Percentiles rank a stretch among this genome's conserved stretches.
phyloP scores from a whole-genome alignment of 2,797 vertebrate species.

The Parotocinclus haroldoi region DNA sequence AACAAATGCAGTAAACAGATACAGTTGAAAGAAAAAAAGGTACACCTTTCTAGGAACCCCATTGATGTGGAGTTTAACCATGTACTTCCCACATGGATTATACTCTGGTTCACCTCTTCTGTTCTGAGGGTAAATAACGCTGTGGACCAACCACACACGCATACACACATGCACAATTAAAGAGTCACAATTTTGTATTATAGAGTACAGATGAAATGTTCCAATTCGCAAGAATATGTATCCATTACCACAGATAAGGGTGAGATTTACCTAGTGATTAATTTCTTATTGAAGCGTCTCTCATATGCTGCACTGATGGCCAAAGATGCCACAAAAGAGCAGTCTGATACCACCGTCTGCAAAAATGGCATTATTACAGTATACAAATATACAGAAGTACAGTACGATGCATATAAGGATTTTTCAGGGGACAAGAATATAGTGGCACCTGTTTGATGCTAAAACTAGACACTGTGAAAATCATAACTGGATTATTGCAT shows the following conservation, averaged over 20 bases:
- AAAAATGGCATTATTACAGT: constrained; percentile 7
- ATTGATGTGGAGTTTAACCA: constrained; percentile 98
- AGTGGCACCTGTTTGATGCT: constrained; percentile 94
- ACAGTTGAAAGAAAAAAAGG: neutral
- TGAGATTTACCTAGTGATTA: constrained; percentile 87
- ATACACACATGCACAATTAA: constrained; percentile 6
- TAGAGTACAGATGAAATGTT: neutral
- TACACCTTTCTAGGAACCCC: constrained; percentile 96
- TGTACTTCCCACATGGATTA: constrained; percentile 98
- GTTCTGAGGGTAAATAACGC: constrained; percentile 98
- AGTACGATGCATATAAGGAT: no score
- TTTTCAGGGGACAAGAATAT: neutral
- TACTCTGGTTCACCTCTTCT: constrained; percentile 93
- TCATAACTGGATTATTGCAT: constrained; percentile 93
- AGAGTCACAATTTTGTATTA: neutral
- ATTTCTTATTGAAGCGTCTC: constrained; percentile 93
- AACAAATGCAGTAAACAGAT: neutral
- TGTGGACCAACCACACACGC: constrained; percentile 57
- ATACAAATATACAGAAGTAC: neutral
- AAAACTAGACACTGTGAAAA: constrained; percentile 97
- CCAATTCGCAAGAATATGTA: constrained; percentile 11
- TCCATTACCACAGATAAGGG: no score
- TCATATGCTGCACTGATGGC: constrained; percentile 98
- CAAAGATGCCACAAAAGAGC: constrained; percentile 94
- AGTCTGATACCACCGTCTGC: constrained; percentile 98